Evolutionary conservation across 2,113 vertebrate genomes (phyloP), one percentile per base, ranked within the genome.

Genomic region (Passer montanus): DNA sequence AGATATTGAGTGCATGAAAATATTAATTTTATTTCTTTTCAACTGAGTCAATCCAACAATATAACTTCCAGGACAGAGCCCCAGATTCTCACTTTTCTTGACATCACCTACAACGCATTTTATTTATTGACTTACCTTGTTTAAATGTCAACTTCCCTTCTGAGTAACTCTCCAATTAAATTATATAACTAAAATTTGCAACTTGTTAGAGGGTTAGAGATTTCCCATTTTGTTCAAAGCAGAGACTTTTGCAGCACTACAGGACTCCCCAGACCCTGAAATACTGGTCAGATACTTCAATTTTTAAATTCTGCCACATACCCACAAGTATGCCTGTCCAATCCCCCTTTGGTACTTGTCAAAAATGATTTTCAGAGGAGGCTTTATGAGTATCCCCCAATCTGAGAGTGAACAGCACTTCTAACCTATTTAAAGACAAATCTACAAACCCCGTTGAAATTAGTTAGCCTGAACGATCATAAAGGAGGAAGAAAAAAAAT

Each of bases 61-160:
- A 73, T 3, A 90, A 79, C n/a, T 87, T 79, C 31, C n/a, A 94
- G 84, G 78, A 87, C 8, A 3, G 37, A 93, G 67, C 20, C 37
- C 62, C 18, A 76, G n/a, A 84, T 43, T 83, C 46, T 76, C 52
- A 43, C 31, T 94, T 81, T 39, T 66, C 55, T 86, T 80, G 31
- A 47, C 44, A 89, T 66, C 28, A 56, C 49, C 28, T 66, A 50
- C 73, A 95, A 55, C 0, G 0, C 19, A n/a, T 37, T 23, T 66
- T 43, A 50, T 74, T 79, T 87, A 83, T 56, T 90, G 67, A 75
- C 24, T 62, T 89, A 58, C 4, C 22, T 39, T 50, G 47, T 75
- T 95, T 78, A 96, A 94, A 94, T 52, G 72, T 41, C 67, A 89
- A 30, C 20, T 91, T 79, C 23, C 35, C 30, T 79, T 70, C 67